Percentiles rank a stretch among this genome's conserved stretches.
phyloP scores from a whole-genome alignment of 2,797 vertebrate genomes.

The Coluber constrictor region DNA sequence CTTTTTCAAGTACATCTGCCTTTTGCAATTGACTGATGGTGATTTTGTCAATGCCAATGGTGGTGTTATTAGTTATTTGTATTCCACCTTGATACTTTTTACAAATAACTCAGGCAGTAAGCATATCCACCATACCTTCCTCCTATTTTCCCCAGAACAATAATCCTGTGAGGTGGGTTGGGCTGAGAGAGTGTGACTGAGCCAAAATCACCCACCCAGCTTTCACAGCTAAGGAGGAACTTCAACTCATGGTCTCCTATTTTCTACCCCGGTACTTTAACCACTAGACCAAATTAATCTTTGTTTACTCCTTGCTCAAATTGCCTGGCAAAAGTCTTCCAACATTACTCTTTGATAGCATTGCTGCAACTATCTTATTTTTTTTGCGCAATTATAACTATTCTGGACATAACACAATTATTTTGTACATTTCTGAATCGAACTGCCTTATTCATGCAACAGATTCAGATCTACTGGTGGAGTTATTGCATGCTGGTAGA shows the following conservation, averaged over 20 bases:
- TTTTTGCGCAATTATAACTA: not conserved
- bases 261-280: not conserved
- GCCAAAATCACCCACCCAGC: not conserved
- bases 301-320: not conserved
- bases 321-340: not conserved
- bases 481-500: not conserved
- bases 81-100: not conserved
- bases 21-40: not conserved
- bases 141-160: not conserved
- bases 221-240: not conserved
- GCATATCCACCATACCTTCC: not conserved
- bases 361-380: not conserved
- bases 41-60: not conserved
- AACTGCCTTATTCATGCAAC: not conserved
- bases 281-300: not conserved
- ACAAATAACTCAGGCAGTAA: not conserved
- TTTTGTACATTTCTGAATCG: not conserved
- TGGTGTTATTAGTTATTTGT: not conserved
- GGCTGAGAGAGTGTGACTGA: not conserved
- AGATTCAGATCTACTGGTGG: not conserved
- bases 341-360: not conserved
- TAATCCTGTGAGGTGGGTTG: not conserved
- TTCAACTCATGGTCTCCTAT: not conserved
- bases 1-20: not conserved
- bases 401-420: not conserved